These are phyloP conservation scores for Campopleginae sp. DNA, from an alignment of 2,888 invertebrate genomes.

Conservation along the genomic window DNA sequence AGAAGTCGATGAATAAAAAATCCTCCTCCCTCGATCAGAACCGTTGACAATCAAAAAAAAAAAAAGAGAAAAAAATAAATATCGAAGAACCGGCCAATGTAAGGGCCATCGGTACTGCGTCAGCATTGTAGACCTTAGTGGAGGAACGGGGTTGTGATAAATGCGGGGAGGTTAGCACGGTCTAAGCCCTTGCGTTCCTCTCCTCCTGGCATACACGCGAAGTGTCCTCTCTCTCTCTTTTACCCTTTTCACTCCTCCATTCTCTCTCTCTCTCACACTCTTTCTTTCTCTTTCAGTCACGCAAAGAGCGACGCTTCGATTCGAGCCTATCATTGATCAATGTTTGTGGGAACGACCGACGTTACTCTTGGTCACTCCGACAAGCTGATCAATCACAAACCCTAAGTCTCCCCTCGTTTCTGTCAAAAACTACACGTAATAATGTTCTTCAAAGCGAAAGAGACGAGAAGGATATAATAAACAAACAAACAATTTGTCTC, in stretches of 20 bases:
- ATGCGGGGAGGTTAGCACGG: constrained; percentile 78
- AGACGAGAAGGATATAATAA: constrained; percentile 47
- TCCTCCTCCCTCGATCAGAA: constrained; percentile 70
- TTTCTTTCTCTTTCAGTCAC: constrained; percentile 58
- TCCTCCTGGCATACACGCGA: constrained; percentile 69
- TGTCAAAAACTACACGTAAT: constrained; percentile 39
- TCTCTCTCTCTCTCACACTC: constrained; percentile 53
- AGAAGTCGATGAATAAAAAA: constrained; percentile 55
- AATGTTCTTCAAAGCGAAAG: constrained; percentile 22
- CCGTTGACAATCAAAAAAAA: constrained; percentile 78
- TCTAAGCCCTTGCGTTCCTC: constrained; percentile 74
- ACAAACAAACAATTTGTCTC: constrained; percentile 45
- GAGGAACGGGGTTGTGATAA: constrained; percentile 77
- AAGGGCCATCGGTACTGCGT: constrained; percentile 59
- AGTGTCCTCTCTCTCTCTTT: constrained; percentile 61
- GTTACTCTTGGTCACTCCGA: constrained; percentile 83
- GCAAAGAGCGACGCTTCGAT: constrained; percentile 56
- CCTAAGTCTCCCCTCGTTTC: constrained; percentile 60
- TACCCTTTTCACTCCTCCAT: constrained; percentile 65
- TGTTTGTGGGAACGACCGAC: constrained; percentile 84
- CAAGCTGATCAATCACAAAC: constrained; percentile 81
- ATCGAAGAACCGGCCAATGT: constrained; percentile 33
- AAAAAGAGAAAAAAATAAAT: constrained; percentile 32
- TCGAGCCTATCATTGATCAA: constrained; percentile 73
- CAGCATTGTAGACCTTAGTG: constrained; percentile 74